Evolutionary conservation across 2,113 vertebrate genomes (phyloP).

Genomic region (Eleginops maclovinus): DNA sequence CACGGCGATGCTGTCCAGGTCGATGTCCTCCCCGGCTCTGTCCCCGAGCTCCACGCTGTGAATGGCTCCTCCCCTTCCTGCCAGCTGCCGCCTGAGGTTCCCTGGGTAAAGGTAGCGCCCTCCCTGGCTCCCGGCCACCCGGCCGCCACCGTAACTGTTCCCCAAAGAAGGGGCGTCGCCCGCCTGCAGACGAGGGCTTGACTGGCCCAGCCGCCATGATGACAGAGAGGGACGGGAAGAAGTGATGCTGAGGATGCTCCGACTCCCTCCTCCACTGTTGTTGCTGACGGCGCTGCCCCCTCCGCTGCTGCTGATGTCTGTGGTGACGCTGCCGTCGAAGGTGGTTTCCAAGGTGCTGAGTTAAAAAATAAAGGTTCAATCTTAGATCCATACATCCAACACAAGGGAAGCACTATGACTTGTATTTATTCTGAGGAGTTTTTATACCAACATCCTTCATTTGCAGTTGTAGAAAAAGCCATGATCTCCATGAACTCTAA

Average conservation of each 20-base stretch:
- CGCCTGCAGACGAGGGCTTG: constrained; percentile 96
- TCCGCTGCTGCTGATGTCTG: constrained; percentile 84
- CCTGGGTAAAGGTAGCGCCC: constrained; percentile 90
- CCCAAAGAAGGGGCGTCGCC: constrained; percentile 93
- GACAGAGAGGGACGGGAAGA: constrained; percentile 88
- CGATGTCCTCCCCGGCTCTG: constrained; percentile 86
- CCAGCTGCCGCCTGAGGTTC: constrained; percentile 90
- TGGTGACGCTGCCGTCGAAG: constrained; percentile 92
- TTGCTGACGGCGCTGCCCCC: constrained; percentile 10
- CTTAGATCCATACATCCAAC: background rate
- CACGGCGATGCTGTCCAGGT: constrained; percentile 87
- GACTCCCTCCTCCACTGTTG: constrained; percentile 67
- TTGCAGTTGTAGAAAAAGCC: background rate
- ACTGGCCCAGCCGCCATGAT: constrained; percentile 94
- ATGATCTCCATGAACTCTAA: too few relatives aligned
- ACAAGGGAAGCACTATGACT: background rate
- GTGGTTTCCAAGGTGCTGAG: constrained; percentile 95
- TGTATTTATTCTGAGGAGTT: too few relatives aligned
- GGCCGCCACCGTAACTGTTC: constrained; percentile 89
- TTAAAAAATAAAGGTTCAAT: background rate
- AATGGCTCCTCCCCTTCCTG: constrained; percentile 84
- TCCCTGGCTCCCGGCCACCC: constrained; percentile 77
- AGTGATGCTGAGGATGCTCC: constrained; percentile 92
- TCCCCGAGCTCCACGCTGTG: constrained; percentile 88
- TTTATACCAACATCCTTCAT: background rate